Evolutionary conservation across 2,888 invertebrate genomes (phyloP), one percentile per base, ranked within the genome.

Genomic region (Meliscaeva auricollis): DNA sequence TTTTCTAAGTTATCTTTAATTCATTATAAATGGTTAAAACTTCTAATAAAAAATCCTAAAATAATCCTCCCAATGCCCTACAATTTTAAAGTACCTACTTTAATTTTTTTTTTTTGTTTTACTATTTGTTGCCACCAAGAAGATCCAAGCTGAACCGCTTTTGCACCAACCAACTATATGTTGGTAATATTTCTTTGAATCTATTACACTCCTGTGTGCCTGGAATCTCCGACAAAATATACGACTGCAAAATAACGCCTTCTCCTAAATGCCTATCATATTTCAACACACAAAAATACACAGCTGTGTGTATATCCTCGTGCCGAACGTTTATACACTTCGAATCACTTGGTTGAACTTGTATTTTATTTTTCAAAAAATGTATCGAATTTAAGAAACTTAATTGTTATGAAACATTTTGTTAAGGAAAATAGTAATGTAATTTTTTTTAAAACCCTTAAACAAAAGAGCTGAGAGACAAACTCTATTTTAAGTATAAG

Each of bases 241-340:
- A 77, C 58, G 81, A 77, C 68, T 62, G 46, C 58, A 72, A 64
- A 75, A 60, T 46, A 54, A 64, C 84, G 75, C 84, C 80, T 66
- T 32, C 75, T 76, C 26, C 20, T 54, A 76, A 80, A 80, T 70
- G 72, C 75, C 72, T 75, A 66, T 68, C 80, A 76, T 80, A 84
- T 75, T 79, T 79, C 79, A 83, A 70, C 50, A n/a, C 64, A 11
- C 70, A 74, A 50, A 48, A 56, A 72, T 44, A 66, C 52, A 60
- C 35, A 46, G 48, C 32, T 20, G 17, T n/a, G 13, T 32, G 4
- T 44, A 58, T 35, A 41, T 26, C 50, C 30, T 35, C 58, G 52
- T 50, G 50, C 32, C 48, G 13, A 52, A 13, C 35, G 13, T 48
- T 38, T 26, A 48, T 50, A 52, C 35, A 58, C 35, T 58, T 1